Evolutionary conservation across 2,888 invertebrate genomes (phyloP), one percentile per base, ranked within the genome.

Genomic region (Cepaea hortensis): DNA sequence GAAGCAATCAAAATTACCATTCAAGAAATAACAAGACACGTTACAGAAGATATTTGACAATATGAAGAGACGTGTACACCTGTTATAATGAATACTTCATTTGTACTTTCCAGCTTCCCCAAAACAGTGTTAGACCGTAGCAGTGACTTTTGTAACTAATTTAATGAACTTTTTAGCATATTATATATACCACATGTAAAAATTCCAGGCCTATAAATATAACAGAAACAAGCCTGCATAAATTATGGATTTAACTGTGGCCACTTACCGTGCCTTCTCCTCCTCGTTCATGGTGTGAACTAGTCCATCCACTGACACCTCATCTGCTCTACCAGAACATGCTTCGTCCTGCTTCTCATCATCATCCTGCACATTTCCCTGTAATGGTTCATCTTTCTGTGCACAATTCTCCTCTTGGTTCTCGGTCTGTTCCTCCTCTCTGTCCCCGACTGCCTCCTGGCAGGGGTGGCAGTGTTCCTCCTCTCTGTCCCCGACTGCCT

Each of bases 401-500:
- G 68, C 85, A 20, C 46, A 20, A 46, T 6, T 79, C 87, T 90
- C 61, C 90, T 89, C 88, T 93, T 91, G 11, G 18, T 7, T 23
- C 9, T 75, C 75, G 61, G 11, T 23, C 20, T 0, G 5, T n/a
- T n/a, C 23, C 23, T 72, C 72, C 9, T 72, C 72, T 15, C 48
- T 50, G 18, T 15, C 48, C 68, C 6, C 6, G 55, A 55, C 11
- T 11, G 55, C 55, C n/a, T 62, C 23, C 46, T 55, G 23, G 50
- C 46, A 61, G n/a, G 48, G 77, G 20, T 61, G n/a, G n/a, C n/a
- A n/a, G n/a, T n/a, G 4, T n/a, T n/a, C 23, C 23, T 72, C 72
- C 9, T 72, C 72, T 15, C 48, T 50, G 18, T 15, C 48, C 68
- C 6, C 6, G 55, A 55, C 11, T 11, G 55, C 55, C n/a, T 62